Conservation (phyloP, 2,797 vertebrate genomes). For the Zenarchopterus dispar region DNA sequence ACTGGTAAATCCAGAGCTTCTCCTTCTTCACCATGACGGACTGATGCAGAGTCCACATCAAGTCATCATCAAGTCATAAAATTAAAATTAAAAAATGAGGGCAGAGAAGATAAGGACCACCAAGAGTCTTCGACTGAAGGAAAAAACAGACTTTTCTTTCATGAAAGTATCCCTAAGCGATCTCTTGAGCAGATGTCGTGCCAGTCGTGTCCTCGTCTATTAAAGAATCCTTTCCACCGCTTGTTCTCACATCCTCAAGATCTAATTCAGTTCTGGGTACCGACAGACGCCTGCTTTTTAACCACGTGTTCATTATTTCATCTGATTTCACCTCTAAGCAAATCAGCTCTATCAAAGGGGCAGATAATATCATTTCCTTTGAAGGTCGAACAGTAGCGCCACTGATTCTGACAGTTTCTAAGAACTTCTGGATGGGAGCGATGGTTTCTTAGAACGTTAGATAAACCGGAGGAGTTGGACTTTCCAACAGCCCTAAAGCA, state of each 20-base stretch:
- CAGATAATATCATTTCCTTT: neutral
- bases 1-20: too few relatives aligned
- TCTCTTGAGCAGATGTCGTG: too few relatives aligned
- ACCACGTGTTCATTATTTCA: neutral
- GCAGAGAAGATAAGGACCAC: too few relatives aligned
- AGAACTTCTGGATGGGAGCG: neutral
- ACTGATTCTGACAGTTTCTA: neutral
- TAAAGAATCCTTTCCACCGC: neutral
- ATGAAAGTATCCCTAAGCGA: neutral
- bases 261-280: neutral
- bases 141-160: too few relatives aligned
- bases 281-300: constrained; percentile 1
- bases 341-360: neutral
- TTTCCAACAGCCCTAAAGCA: neutral
- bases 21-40: too few relatives aligned
- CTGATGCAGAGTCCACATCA: too few relatives aligned
- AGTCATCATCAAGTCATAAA: too few relatives aligned
- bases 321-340: constrained; percentile 8
- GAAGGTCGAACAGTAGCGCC: neutral
- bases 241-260: neutral
- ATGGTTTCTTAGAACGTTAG: neutral
- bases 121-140: too few relatives aligned
- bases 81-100: too few relatives aligned
- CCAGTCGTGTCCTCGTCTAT: neutral
- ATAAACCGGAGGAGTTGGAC: neutral